A percentile compares a stretch with the other conserved stretches of the same genome.
Evolutionary conservation across 2,888 invertebrate species (phyloP).

Genomic region (Silvanus unidentatus): DNA sequence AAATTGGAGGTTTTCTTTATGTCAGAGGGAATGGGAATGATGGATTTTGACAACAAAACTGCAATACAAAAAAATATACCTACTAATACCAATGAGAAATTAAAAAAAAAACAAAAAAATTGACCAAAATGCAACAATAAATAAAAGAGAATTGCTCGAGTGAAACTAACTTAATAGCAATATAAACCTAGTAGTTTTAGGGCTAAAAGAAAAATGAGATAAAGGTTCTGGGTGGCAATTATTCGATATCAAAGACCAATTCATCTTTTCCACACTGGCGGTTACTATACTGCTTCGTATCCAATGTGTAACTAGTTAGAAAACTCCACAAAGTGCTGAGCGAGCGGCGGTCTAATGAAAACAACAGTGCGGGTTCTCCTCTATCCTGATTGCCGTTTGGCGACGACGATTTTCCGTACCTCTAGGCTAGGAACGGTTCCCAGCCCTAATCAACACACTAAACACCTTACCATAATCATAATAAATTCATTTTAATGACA

Average conservation of each 20-base stretch:
- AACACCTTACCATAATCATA: conserved; percentile 7
- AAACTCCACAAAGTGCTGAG: conserved; percentile 9
- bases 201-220: conserved; percentile 16
- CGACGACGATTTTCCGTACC: conserved; percentile 2
- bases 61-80: no score
- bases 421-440: not conserved
- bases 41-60: no score
- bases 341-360: conserved; percentile 9
- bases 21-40: no score
- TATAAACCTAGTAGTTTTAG: not conserved
- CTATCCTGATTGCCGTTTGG: not conserved
- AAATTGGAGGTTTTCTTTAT: no score
- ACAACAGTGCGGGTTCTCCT: conserved; percentile 10
- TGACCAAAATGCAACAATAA: no score
- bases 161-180: no score
- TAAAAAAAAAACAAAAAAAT: no score
- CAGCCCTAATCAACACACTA: conserved; percentile 6
- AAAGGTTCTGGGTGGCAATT: conserved; percentile 19
- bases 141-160: no score
- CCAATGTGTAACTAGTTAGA: not conserved
- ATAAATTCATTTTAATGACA: conserved; percentile 5
- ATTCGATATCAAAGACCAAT: conserved; percentile 21
- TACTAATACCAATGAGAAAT: no score
- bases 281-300: not conserved
- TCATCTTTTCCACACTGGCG: conserved; percentile 16